Percentiles rank a stretch among this genome's conserved stretches.
These are phyloP conservation scores for Glossosoma conforme DNA, from an alignment of 1,140 invertebrate species.

Conservation along the genomic window DNA sequence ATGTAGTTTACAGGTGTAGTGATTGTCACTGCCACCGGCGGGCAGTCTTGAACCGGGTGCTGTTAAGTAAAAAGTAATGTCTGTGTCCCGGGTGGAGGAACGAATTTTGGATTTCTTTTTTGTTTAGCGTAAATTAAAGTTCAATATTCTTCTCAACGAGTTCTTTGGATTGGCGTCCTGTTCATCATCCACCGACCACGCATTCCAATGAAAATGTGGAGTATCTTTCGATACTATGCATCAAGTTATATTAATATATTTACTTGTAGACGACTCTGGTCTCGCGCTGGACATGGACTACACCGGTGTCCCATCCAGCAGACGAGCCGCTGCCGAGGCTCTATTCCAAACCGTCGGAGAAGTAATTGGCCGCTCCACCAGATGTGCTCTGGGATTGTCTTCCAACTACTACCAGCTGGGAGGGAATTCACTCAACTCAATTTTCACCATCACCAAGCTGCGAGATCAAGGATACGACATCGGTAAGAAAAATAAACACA, in stretches of 20 bases:
- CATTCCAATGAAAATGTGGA: no score
- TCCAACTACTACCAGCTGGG: constrained; percentile 80
- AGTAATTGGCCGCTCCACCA: constrained; percentile 58
- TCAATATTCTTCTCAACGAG: no score
- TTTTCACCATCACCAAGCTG: constrained; percentile 72
- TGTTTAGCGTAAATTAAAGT: no score
- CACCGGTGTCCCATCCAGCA: constrained; percentile 52
- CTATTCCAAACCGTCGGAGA: constrained; percentile 68
- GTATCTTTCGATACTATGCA: no score
- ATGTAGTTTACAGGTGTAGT: no score
- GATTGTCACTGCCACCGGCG: no score
- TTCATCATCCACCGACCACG: no score
- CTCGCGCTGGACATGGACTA: constrained; percentile 55
- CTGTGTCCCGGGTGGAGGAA: no score
- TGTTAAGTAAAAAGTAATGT: no score
- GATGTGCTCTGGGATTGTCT: constrained; percentile 53
- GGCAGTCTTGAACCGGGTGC: no score
- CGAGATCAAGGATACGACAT: constrained; percentile 74
- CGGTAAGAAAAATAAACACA: constrained; percentile 43
- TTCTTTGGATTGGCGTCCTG: no score
- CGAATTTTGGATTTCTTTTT: no score
- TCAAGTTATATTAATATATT: constrained; percentile 1
- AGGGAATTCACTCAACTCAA: constrained; percentile 81
- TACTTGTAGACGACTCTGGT: constrained; percentile 43
- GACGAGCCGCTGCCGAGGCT: constrained; percentile 58